Base-by-base conservation (phyloP, 2,797 vertebrate species). In the Platalea minor region DNA sequence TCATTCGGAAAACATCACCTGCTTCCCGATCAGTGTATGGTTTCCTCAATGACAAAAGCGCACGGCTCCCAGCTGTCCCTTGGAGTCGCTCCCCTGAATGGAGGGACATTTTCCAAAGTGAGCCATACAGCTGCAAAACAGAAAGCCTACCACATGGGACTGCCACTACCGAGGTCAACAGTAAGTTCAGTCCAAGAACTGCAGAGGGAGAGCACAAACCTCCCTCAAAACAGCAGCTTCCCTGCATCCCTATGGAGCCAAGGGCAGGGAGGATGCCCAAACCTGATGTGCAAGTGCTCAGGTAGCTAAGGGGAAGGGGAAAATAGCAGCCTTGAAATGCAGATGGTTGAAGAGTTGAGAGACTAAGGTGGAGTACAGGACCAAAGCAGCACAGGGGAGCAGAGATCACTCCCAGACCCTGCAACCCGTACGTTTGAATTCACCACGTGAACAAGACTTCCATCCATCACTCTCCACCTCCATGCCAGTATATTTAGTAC, bases 1-100 rank as follows among this genome's bases (percentile, higher is more conserved):
- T 8, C 0, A 21, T 53, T 50, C 1, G 3, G 54, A 82, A 87
- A 78, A 43, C 0, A 0, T 2, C 1, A 1, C 15, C 17, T 28
- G 6, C 39, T 82, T 87, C 37, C 61, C 65, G 51, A 26, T n/a
- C 20, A 56, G 15, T 5, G 4, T 13, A 19, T 4, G 26, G 17
- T 24, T 68, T 75, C 17, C 35, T 23, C 57, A 37, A 39, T 23
- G 39, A 51, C 4, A 48, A 41, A 28, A 64, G 57, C 11, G 28
- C 35, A 80, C 1, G 5, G 73, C 21, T 80, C 26, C 35, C 64
- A 75, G 60, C 17, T 29, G 61, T 43, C 60, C 59, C 59, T 57
- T 68, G 31, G 7, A 77, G 48, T 24, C 24, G 16, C 8, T 39
- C 6, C 15, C 46, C 23, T 43, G 48, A 56, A 67, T 0, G 4